Evolutionary conservation across 2,113 vertebrate species (phyloP), one percentile per base, ranked within the genome.

Genomic region (Oreocharis arfaki): DNA sequence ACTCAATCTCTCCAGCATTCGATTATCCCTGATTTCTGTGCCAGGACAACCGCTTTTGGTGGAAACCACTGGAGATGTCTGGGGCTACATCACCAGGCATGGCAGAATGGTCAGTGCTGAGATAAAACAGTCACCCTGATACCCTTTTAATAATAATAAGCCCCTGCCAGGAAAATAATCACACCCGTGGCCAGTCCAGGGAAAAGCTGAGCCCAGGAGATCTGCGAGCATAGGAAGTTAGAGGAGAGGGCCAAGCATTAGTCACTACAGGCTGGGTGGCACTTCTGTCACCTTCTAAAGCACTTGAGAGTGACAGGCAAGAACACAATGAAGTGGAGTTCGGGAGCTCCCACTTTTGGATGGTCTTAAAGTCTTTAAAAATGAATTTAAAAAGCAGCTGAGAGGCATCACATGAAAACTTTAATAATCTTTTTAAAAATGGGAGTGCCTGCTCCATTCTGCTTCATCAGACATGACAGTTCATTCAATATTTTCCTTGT

Each of bases 401-500:
- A 88, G 63, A 94, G 33, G 23, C 60, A 56, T 74, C 65, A 20
- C 30, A 84, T 56, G 79, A 84, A 81, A 92, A 93, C 70, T 30
- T 10, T 56, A 90, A 86, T 67, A 44, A 60, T 50, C 17, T 59
- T 70, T 63, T 61, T 33, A 3, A 93, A 90, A 91, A 63, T 44
- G 22, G 55, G 47, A 95, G 42, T 67, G 52, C 44, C 75, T 77
- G 21, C 47, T 83, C 55, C 67, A 67, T 77, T 91, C 55, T 41
- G 21, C 64, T 86, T 95, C 57, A 86, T 50, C 50, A 52, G 63
- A 93, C 68, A 70, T 89, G 89, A 89, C 56, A 81, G 73, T 68
- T 92, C 57, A 85, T 80, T 94, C 89, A 95, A 27, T 93, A 77
- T 96, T 81, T 93, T 14, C 77, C 70, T 68, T 79, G 55, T 69